Base-by-base conservation (phyloP, 2,797 vertebrate species). In the Peromyscus nudipes region DNA sequence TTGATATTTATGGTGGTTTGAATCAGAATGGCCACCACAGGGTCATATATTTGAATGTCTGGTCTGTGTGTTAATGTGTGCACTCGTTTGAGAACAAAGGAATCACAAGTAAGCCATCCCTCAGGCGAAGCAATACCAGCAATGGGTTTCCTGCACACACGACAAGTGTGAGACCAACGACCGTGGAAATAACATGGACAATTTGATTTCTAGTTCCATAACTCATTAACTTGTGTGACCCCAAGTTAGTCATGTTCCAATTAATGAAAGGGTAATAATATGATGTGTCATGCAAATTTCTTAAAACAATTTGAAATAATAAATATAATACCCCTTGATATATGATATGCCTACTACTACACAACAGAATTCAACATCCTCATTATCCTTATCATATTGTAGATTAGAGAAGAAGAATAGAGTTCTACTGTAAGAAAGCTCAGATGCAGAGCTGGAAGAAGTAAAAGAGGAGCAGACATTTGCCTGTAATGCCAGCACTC, bases 361-460 rank as follows among this genome's bases (percentile, higher is more conserved):
- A 80, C 55, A 76, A 92, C 1, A 95, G 14, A 92, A 86, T 3
- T 83, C 65, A 93, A 46, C 82, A 90, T 83, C 80, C 55, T 89
- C 12, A 27, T 93, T 40, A 87, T 96, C 37, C 31, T 96, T 46
- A 57, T 27, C 5, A 88, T 89, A 81, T 73, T 12, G 25, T 12
- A 88, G 6, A 73, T 4, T 76, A 37, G 8, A 83, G 14, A 80
- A 49, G 43, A 89, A 80, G 67, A 46, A 79, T 55, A 89, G 67
- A 92, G 4, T 16, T 76, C 29, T 19, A 64, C 1, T 79, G 19
- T 29, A 67, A 75, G 34, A 91, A 95, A 89, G 11, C 10, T 90
- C n/a, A 92, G 95, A 94, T 76, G 89, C 60, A 83, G 87, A 80
- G 27, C 55, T 93, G 27, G 52, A 76, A 89, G 71, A 94, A 85